Percentiles rank a stretch among this genome's conserved stretches.
phyloP scores from a whole-genome alignment of 1,140 invertebrate species.

The Galleria mellonella region DNA sequence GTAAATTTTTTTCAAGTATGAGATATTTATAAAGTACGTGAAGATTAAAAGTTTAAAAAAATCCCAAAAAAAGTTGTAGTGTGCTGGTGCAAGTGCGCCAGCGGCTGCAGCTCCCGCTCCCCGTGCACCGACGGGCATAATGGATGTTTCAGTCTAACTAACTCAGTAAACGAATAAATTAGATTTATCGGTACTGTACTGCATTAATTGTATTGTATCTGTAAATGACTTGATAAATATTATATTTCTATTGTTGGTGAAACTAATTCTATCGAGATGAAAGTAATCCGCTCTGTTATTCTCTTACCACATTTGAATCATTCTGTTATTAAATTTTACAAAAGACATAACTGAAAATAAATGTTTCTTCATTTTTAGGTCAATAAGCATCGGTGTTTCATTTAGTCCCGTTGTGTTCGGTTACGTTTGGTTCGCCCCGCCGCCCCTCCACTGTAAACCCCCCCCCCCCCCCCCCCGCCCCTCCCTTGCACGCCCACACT shows the following conservation, averaged over 20 bases:
- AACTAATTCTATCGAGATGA: slow-evolving; percentile 65
- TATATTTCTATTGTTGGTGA: slow-evolving; percentile 73
- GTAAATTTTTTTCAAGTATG: slow-evolving; percentile 71
- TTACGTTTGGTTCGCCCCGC: neutral
- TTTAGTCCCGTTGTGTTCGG: slow-evolving; percentile 32
- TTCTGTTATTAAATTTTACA: slow-evolving; percentile 76
- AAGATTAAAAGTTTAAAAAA: slow-evolving; percentile 58
- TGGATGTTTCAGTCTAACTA: slow-evolving; percentile 61
- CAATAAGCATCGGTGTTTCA: slow-evolving; percentile 75
- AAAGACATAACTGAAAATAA: slow-evolving; percentile 79
- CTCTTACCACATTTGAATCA: slow-evolving; percentile 69
- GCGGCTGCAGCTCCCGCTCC: slow-evolving; percentile 13
- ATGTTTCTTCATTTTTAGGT: slow-evolving; percentile 84
- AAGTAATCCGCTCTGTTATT: slow-evolving; percentile 68
- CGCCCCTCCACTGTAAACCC: no score
- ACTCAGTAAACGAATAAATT: slow-evolving; percentile 68
- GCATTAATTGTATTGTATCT: slow-evolving; percentile 65
- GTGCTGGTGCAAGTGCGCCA: slow-evolving; percentile 22
- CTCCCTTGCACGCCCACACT: neutral
- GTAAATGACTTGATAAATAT: slow-evolving; percentile 69
- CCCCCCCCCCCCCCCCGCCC: neutral
- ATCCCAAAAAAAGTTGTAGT: slow-evolving; percentile 47
- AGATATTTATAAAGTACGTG: slow-evolving; percentile 73
- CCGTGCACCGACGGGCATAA: slow-evolving; percentile 34
- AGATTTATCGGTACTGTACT: slow-evolving; percentile 67